Evolutionary conservation across 2,113 vertebrate species (phyloP).

Genomic region (Nycticryphes semicollaris): DNA sequence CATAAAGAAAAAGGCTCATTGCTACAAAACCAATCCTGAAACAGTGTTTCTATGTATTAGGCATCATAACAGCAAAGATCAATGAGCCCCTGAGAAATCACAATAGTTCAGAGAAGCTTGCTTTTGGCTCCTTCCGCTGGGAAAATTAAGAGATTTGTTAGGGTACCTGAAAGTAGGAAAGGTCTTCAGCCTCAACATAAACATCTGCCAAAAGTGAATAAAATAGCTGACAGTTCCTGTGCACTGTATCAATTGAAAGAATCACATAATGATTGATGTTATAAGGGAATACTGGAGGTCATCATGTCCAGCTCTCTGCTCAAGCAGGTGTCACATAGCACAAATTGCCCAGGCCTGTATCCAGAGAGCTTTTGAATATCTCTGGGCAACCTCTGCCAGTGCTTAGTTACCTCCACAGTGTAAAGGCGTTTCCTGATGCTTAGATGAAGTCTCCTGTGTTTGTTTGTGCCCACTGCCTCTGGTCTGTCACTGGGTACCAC

Average conservation of each 20-base stretch:
- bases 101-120: neutral
- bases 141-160: neutral
- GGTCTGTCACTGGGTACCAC: neutral
- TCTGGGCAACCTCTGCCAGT: neutral
- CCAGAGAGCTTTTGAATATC: neutral
- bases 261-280: neutral
- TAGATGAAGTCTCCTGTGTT: neutral
- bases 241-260: neutral
- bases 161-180: neutral
- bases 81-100: neutral
- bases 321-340: neutral
- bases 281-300: neutral
- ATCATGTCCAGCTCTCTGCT: neutral
- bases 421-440: neutral
- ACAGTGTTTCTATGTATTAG: neutral
- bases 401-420: neutral
- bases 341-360: neutral
- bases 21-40: neutral
- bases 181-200: neutral
- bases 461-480: neutral
- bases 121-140: neutral
- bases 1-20: accelerated
- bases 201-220: neutral
- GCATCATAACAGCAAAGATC: neutral
- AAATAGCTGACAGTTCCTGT: neutral